Base-by-base conservation (phyloP, 1,140 invertebrate genomes). In the Eriocheir sinensis region DNA sequence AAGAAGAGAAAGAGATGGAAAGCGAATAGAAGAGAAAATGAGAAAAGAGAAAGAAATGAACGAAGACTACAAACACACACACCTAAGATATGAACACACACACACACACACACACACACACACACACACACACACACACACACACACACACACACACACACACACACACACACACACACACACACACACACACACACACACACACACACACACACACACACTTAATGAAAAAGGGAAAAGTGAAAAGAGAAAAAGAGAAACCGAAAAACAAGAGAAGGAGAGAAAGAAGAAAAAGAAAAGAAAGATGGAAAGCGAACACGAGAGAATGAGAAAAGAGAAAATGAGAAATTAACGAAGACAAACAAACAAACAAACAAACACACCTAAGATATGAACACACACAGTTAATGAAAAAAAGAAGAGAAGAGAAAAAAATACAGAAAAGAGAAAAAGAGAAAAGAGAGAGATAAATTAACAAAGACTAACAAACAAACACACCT, bases 161-260 rank as follows among this genome's bases (percentile, higher is more conserved):
- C 17, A 85, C 81, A 85, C n/a, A 85, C 17, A 85, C 81, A 85
- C 17, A 85, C 34, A 88, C 85, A 88, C 34, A 88, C 85, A 88
- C 34, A 88, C 85, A 88, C 34, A 88, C 85, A 88, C 34, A 88
- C 34, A 88, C 85, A 36, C 85, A 88, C 85, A 36, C 85, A 88
- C 34, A 88, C 85, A 88, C 85, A 88, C 34, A 88, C 34, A 88
- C n/a, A 88, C 41, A 88, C 41, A 32, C n/a, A 32, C 48, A 12
- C 21, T 53, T 53, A 53, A n/a, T 2, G 60, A 86, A 15, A 40
- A 6, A 2, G 8, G 0, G 6, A 4, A 44, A 44, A 44, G 9
- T 27, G 3, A n/a, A 32, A 2, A 27, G 3, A 86, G 17, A 27
- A 34, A 86, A 30, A 6, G 27, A 32, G 15, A 86, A 40, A 12